phyloP scores from a whole-genome alignment of 2,888 invertebrate genomes.

The Fissipunctia ypsillon region DNA sequence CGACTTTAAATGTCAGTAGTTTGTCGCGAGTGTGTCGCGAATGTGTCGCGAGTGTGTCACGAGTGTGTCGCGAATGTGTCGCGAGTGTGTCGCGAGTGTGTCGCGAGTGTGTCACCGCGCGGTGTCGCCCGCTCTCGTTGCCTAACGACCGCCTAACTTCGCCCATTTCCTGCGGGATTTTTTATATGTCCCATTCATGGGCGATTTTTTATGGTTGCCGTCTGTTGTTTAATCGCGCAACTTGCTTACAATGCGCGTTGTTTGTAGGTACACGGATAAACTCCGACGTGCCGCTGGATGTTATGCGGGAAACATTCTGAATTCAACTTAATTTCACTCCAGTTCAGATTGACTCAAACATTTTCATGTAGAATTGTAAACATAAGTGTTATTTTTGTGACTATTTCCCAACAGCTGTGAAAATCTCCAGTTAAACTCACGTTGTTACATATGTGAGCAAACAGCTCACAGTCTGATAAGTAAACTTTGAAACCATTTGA shows the following conservation, averaged over 20 bases:
- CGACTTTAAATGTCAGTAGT: slow-evolving; percentile 27
- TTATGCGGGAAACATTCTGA: neutral
- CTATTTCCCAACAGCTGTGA: neutral
- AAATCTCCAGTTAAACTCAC: neutral
- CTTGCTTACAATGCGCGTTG: slow-evolving; percentile 27
- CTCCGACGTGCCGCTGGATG: neutral
- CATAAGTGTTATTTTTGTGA: neutral
- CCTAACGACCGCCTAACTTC: slow-evolving; percentile 43
- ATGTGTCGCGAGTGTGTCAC: neutral
- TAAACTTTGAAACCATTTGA: neutral
- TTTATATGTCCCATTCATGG: slow-evolving; percentile 39
- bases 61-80: neutral
- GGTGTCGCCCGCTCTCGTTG: neutral
- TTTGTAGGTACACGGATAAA: slow-evolving; percentile 21
- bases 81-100: slow-evolving; percentile 5
- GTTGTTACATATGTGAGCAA: neutral
- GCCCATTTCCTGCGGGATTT: slow-evolving; percentile 36
- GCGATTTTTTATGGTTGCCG: slow-evolving; percentile 39
- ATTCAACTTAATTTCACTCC: slow-evolving; percentile 4
- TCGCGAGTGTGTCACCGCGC: neutral
- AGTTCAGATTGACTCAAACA: neutral
- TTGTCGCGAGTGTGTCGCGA: slow-evolving; percentile 4
- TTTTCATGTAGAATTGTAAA: neutral
- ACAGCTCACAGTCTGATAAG: neutral
- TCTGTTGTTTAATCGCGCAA: slow-evolving; percentile 30